Conservation (phyloP, 2,113 vertebrate genomes). For the Oryzias celebensis region DNA sequence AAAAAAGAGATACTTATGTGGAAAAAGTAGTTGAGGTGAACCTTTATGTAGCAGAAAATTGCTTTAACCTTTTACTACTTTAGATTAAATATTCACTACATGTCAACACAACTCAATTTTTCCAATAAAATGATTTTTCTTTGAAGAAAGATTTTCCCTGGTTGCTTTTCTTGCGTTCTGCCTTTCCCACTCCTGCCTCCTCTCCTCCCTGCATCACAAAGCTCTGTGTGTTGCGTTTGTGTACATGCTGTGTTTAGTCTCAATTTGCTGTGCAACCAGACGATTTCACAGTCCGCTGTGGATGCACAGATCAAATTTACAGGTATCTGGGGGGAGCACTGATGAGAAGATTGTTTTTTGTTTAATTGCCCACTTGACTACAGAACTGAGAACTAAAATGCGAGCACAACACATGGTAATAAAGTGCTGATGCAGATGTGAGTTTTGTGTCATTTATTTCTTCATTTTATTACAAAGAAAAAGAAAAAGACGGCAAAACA, state of each 20-base stretch:
- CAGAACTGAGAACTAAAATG: slow-evolving; percentile 45
- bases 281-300: slow-evolving; percentile 78
- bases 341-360: slow-evolving; percentile 70
- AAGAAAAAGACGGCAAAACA: neutral
- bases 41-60: slow-evolving; percentile 46
- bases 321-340: slow-evolving; percentile 69
- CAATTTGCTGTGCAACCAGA: slow-evolving; percentile 78
- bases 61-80: slow-evolving; percentile 38
- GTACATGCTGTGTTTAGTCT: slow-evolving; percentile 70
- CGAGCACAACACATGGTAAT: slow-evolving; percentile 19
- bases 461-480: neutral
- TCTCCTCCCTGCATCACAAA: slow-evolving; percentile 6
- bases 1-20: slow-evolving; percentile 20
- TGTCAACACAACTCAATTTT: slow-evolving; percentile 54
- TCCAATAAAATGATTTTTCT: slow-evolving; percentile 47
- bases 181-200: neutral
- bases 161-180: slow-evolving; percentile 19
- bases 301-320: slow-evolving; percentile 77
- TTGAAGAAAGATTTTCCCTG: slow-evolving; percentile 50
- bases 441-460: slow-evolving; percentile 12
- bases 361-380: slow-evolving; percentile 56
- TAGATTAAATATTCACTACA: slow-evolving; percentile 54
- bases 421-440: slow-evolving; percentile 11
- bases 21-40: slow-evolving; percentile 24
- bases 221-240: slow-evolving; percentile 65